A percentile compares a stretch with the other conserved stretches of the same genome.
Conservation (phyloP, 2,797 vertebrate species). For the Mormyrops attenuatus region DNA sequence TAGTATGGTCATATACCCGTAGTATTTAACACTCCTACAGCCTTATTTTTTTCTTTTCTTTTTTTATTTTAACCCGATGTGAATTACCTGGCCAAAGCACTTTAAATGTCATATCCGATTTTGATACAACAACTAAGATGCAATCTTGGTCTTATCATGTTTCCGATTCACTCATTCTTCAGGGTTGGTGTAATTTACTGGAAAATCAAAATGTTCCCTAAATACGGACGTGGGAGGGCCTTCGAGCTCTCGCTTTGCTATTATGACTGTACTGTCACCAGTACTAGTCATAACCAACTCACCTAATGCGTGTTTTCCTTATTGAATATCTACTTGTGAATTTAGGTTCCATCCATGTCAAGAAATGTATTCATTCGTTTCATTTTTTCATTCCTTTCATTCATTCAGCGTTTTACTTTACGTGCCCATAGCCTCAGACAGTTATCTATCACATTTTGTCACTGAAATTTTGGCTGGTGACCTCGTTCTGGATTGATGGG, state of each 20-base stretch:
- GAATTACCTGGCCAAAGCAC: background rate
- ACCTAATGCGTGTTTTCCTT: background rate
- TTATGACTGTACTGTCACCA: background rate
- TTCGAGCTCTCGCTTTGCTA: background rate
- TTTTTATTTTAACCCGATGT: background rate
- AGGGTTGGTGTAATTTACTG: background rate
- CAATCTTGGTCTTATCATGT: background rate
- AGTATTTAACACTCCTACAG: background rate
- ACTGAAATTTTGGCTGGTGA: background rate
- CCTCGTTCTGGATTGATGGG: background rate
- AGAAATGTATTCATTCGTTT: background rate
- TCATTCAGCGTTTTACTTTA: background rate
- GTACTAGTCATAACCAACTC: background rate
- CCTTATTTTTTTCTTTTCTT: background rate
- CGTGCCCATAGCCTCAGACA: background rate
- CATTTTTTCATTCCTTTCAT: background rate
- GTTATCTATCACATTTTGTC: background rate
- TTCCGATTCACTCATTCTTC: background rate
- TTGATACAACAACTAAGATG: background rate
- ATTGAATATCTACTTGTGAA: background rate
- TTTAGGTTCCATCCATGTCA: background rate
- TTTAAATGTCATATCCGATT: background rate
- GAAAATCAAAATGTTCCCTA: background rate
- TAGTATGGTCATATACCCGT: background rate
- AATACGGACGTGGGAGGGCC: background rate